Conservation (phyloP, 2,888 invertebrate species). For the Nymphalis c-album region DNA sequence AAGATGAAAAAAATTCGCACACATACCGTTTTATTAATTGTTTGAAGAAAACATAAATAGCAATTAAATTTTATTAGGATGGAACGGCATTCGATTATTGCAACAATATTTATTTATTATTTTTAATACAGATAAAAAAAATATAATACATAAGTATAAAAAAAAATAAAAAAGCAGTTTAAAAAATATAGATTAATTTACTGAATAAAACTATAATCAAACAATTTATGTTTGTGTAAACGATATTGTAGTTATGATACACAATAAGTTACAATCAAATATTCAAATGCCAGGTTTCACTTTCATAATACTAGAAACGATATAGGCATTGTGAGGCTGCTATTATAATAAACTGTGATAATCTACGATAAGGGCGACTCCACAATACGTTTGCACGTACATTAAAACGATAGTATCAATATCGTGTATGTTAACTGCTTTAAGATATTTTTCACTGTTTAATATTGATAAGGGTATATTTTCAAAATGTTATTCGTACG, state of each 20-base stretch:
- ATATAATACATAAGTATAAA: too few relatives aligned
- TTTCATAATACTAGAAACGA: slow-evolving; percentile 34
- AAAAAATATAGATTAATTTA: not conserved
- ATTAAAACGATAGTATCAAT: slow-evolving; percentile 15
- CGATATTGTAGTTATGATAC: slow-evolving; percentile 15
- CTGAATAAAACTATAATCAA: not conserved
- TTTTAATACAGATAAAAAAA: too few relatives aligned
- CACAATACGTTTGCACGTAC: slow-evolving; percentile 20
- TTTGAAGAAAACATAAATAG: too few relatives aligned
- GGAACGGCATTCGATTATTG: too few relatives aligned
- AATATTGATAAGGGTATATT: not conserved
- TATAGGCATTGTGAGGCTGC: slow-evolving; percentile 33
- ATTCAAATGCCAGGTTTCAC: slow-evolving; percentile 35
- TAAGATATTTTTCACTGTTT: not conserved
- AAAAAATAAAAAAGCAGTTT: too few relatives aligned
- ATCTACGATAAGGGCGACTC: slow-evolving; percentile 25
- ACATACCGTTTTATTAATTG: too few relatives aligned
- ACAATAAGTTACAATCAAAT: slow-evolving; percentile 36
- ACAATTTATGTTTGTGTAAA: slow-evolving; percentile 26
- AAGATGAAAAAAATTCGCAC: too few relatives aligned
- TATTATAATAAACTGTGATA: slow-evolving; percentile 26
- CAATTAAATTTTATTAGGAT: too few relatives aligned
- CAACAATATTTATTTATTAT: too few relatives aligned
- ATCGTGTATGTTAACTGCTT: slow-evolving; percentile 2
- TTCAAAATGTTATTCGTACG: not conserved